Base-by-base conservation (phyloP, 2,797 vertebrate genomes). In the Etheostoma nigrum region DNA sequence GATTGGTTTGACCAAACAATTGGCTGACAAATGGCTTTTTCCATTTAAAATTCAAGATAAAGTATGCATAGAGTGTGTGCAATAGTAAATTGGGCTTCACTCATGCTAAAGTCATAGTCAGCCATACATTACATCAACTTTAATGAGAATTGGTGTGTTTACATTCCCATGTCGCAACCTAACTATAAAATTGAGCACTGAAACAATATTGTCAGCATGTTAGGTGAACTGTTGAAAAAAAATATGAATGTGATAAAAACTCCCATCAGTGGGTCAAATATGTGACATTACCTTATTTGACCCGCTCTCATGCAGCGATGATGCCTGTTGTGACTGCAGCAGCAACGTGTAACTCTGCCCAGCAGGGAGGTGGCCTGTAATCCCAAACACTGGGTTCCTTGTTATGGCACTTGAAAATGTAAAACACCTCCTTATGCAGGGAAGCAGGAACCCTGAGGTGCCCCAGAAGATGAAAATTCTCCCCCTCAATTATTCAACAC, bases 401-500 rank as follows among this genome's bases (percentile, higher is more conserved):
- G 78, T 78, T 75, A 63, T 7, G 23, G 27, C 42, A 61, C 44
- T 61, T 53, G 45, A 33, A 78, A 76, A 72, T 81, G 75, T 83
- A 80, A 78, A 86, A 86, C 80, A 90, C 79, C 82, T 64, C 48
- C 30, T 0, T 1, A 79, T 77, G 78, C 44, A 51, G 82, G 70
- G 61, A 72, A 61, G 59, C 68, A 69, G 55, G 51, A 77, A 80
- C 69, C 57, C 64, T 1, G 25, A 57, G 67, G 67, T 67, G 59
- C 55, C 47, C 63, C 74, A 70, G 69, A 85, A 88, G 76, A 76
- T 67, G 80, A 87, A 82, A 88, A 85, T 64, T 42, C 25, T 68
- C 67, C 51, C 49, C 57, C 74, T 92, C 62, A 88, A 89, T 91
- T 86, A 91, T 93, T 91, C 74, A 93, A 85, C 58, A 76, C 77